phyloP scores from a whole-genome alignment of 2,113 vertebrate species.

The Progne subis region DNA sequence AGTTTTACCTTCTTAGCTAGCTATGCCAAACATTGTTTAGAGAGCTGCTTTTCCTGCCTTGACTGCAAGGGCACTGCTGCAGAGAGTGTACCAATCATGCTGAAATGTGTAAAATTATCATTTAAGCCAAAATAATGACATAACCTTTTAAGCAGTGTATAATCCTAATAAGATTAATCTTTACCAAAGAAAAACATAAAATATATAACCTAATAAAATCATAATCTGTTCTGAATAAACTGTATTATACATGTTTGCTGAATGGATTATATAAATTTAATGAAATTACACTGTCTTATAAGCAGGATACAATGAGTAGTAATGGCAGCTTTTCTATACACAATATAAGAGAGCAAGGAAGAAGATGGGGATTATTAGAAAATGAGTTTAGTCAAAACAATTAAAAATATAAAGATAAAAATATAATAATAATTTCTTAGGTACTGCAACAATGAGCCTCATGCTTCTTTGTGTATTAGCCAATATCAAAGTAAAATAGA shows the following conservation, averaged over 20 bases:
- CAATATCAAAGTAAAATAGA: neutral
- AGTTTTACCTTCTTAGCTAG: neutral
- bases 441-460: neutral
- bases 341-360: conserved; percentile 1
- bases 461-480: neutral
- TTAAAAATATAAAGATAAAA: conserved; percentile 43
- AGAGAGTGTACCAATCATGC: neutral
- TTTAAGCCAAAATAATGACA: conserved; percentile 58
- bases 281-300: conserved; percentile 49
- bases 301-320: conserved; percentile 62
- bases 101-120: conserved; percentile 66
- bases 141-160: conserved; percentile 8
- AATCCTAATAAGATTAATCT: conserved; percentile 52
- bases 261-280: conserved; percentile 62
- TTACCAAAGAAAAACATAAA: conserved; percentile 53
- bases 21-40: conserved; percentile 5
- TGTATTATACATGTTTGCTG: conserved; percentile 38
- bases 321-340: conserved; percentile 54
- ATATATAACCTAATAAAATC: conserved; percentile 58
- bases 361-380: conserved; percentile 45
- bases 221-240: conserved; percentile 52
- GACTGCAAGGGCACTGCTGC: conserved; percentile 2
- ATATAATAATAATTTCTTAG: conserved; percentile 41
- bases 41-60: conserved; percentile 12
- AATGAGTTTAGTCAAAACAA: conserved; percentile 47